Base-by-base conservation (phyloP, 2,888 invertebrate species). In the Acronicta leporina region DNA sequence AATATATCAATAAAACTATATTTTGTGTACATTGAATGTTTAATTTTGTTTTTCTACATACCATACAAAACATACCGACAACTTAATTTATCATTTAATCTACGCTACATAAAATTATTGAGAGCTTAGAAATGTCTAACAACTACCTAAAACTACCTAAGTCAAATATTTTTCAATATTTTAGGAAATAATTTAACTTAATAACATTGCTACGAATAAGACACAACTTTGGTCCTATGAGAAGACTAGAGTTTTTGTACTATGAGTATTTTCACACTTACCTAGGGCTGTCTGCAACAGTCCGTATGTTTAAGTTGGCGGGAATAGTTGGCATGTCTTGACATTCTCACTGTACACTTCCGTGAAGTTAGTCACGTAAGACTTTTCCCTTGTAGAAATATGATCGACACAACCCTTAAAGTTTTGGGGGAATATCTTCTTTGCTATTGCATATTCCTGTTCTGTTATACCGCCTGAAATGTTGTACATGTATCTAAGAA, bases 331-430 rank as follows among this genome's bases (percentile, higher is more conserved):
- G 88, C 94, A 94, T 83, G 92, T 90, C 69, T 86, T 88, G 41
- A 94, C 73, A 70, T 94, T 94, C 83, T 94, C 94, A 73, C 92
- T 92, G 76, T 92, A 92, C 30, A 94, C 74, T 62, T 88, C 88
- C 2, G 88, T 86, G 63, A 87, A 94, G 72, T 92, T 87, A 0
- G 82, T 86, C 20, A 92, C 62, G 53, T 82, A 86, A 10, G 77
- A 80, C 5, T 84, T 76, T 55, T 88, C 86, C 44, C 77, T 81
- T 0, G 89, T 95, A 48, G 95, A 92, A 79, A 96, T 95, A 69
- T 95, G 94, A 81, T 95, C 95, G 67, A 96, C 92, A 79, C 96
- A 96, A 60, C 96, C 96, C 82, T 94, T 95, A 78, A 96, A 96
- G 66, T 95, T 95, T 60, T 94, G 85, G 5, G 92, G 91, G 77